Base-by-base conservation (phyloP, 2,888 invertebrate species). In the Cephalotes varians region DNA sequence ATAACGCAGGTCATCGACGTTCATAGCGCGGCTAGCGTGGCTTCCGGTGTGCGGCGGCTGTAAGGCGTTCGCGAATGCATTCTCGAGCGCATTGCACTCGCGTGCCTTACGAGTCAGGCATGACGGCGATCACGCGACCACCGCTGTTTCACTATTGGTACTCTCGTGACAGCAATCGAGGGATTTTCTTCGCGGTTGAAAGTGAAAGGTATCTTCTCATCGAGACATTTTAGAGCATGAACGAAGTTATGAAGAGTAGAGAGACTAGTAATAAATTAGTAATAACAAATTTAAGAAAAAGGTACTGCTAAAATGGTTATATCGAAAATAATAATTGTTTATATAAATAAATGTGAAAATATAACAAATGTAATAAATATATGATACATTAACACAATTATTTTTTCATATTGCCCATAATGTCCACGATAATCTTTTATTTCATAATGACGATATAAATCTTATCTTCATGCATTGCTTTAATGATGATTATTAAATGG, bases 31-130 rank as follows among this genome's bases (percentile, higher is more conserved):
- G 81, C 76, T 64, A 31, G 18, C 62, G 34, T 76, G 62, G 76
- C 76, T 64, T 64, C 62, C 81, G 74, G 51, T 81, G 81, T 74
- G 74, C 34, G 74, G 76, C 62, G 25, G 76, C 64, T 64, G 76
- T 64, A 73, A 81, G 81, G 81, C 76, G 81, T 81, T 71, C 25
- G 77, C 71, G 54, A 79, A 31, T 71, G 77, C 77, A 79, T 79
- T 79, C 77, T 71, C 77, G 71, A 31, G 71, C 72, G 40, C 80
- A 81, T 81, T 81, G 81, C 44, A 25, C 64, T 73, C 81, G 81
- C 81, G 81, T 81, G 81, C 81, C 81, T 73, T 62, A 64, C 81
- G 74, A 81, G 81, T 81, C 81, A 40, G 44, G 44, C 73, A 81
- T 81, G 76, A 74, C 51, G 56, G 54, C 40, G 64, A 74, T 74